Percentiles rank a stretch among this genome's conserved stretches.
Conservation (phyloP, 2,888 invertebrate species). For the Monopis laevigella region DNA sequence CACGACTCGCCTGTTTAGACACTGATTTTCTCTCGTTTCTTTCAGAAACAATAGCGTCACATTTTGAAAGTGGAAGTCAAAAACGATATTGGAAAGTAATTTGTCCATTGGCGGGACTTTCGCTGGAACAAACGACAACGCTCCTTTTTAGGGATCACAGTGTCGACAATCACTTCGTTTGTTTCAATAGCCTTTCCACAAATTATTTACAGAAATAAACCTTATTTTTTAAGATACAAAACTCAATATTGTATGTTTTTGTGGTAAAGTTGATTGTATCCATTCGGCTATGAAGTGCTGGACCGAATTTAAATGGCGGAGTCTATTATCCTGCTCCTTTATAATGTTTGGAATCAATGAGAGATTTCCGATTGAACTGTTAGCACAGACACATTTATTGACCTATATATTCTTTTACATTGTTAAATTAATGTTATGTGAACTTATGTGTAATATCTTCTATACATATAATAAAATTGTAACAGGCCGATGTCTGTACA, state of each 20-base stretch:
- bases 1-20: slow-evolving; percentile 8
- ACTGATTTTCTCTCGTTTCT: slow-evolving; percentile 8
- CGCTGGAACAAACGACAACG: slow-evolving; percentile 18
- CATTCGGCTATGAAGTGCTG: slow-evolving; percentile 3
- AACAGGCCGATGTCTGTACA: too few relatives aligned
- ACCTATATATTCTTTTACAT: too few relatives aligned
- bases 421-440: too few relatives aligned
- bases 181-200: neutral
- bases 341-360: slow-evolving; percentile 5
- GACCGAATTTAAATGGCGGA: slow-evolving; percentile 4
- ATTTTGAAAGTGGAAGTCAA: slow-evolving; percentile 11
- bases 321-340: slow-evolving; percentile 2
- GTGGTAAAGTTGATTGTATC: neutral
- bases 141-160: slow-evolving; percentile 23
- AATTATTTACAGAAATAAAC: slow-evolving; percentile 1
- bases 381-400: too few relatives aligned
- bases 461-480: too few relatives aligned
- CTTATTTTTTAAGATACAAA: neutral
- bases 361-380: slow-evolving; percentile 10
- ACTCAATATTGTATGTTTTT: neutral
- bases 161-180: slow-evolving; percentile 4
- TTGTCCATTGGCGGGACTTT: slow-evolving; percentile 18
- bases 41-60: slow-evolving; percentile 11
- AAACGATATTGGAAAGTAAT: slow-evolving; percentile 19
- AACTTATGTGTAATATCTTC: too few relatives aligned